phyloP scores from a whole-genome alignment of 2,888 invertebrate genomes.

The Sphecodes monilicornis region DNA sequence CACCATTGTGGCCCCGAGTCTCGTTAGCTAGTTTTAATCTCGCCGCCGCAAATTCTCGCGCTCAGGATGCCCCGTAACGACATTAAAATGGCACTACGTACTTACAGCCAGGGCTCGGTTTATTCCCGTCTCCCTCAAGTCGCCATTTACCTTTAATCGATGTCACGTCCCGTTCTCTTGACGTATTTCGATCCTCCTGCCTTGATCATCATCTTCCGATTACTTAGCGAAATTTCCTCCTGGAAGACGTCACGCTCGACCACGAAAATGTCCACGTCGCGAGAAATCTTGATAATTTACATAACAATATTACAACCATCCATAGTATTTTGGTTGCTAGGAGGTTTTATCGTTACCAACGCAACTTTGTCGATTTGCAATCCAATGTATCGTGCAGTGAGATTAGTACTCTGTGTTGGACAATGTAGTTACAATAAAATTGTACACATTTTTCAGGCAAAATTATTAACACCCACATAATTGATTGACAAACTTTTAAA shows the following conservation, averaged over 20 bases:
- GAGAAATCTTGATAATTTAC: neutral
- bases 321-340: neutral
- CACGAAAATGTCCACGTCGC: too few species aligned
- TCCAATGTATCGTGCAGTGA: neutral
- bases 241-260: neutral
- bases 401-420: neutral
- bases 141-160: constrained; percentile 54
- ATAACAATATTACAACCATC: neutral
- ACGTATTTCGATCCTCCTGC: neutral
- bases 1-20: constrained; percentile 67
- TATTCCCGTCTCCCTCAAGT: constrained; percentile 43
- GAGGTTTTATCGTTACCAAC: neutral
- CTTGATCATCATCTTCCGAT: neutral
- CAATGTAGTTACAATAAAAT: neutral
- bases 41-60: constrained; percentile 59
- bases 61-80: constrained; percentile 57
- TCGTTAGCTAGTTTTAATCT: constrained; percentile 71
- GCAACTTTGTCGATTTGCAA: neutral
- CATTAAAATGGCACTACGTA: constrained; percentile 60
- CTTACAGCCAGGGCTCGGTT: constrained; percentile 44
- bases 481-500: neutral
- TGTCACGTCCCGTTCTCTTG: constrained; percentile 52
- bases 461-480: neutral
- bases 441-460: neutral
- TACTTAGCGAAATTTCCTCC: neutral